A percentile compares a stretch with the other conserved stretches of the same genome.
Evolutionary conservation across 2,888 invertebrate genomes (phyloP).

Genomic region (Epirrita christyi): DNA sequence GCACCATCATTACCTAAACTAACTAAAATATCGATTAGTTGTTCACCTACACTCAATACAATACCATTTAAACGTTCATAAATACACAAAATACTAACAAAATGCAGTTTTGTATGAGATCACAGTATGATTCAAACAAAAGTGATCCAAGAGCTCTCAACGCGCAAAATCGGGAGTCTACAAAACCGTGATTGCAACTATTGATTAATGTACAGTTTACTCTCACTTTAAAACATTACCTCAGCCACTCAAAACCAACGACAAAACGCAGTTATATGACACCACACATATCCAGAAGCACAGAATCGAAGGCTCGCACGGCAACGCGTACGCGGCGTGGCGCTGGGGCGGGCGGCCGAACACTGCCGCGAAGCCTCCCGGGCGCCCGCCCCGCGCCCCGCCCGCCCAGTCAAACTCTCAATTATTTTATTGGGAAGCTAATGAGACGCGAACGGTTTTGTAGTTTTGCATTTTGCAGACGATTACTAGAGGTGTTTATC

Average conservation of each 20-base stretch:
- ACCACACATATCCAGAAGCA: slow-evolving; percentile 28
- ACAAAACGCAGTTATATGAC: neutral
- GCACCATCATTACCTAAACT: neutral
- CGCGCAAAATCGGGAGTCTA: neutral
- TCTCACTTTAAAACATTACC: neutral
- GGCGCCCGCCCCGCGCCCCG: slow-evolving; percentile 43
- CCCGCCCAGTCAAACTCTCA: slow-evolving; percentile 68
- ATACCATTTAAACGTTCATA: neutral
- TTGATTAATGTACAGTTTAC: neutral
- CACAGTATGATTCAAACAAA: neutral
- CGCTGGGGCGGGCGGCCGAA: slow-evolving; percentile 74
- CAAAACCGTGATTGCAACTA: neutral
- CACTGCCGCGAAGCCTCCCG: slow-evolving; percentile 67
- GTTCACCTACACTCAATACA: neutral
- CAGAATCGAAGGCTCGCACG: slow-evolving; percentile 31
- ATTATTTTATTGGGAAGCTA: slow-evolving; percentile 84
- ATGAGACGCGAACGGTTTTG: slow-evolving; percentile 64
- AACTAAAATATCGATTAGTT: neutral
- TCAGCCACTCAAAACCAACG: slow-evolving; percentile 2
- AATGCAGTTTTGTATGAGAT: neutral
- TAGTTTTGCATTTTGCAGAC: slow-evolving; percentile 29
- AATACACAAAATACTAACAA: neutral
- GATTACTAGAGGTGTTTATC: slow-evolving; percentile 15
- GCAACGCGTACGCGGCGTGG: slow-evolving; percentile 59
- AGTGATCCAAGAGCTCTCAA: neutral